Percentiles rank a stretch among this genome's conserved stretches.
Evolutionary conservation across 2,888 invertebrate species (phyloP).

Genomic region (Lepidochrysops patricia): DNA sequence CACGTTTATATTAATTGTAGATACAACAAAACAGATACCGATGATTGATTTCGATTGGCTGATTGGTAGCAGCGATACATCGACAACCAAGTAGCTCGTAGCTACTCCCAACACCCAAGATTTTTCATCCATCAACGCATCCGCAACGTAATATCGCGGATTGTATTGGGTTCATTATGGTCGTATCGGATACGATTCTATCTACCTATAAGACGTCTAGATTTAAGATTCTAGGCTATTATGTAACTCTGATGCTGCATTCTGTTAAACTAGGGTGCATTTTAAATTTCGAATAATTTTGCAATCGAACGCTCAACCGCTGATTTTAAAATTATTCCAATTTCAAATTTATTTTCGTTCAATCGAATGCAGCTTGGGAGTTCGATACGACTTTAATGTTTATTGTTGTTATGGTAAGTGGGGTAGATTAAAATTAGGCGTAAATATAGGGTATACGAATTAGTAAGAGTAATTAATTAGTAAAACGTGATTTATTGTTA

Average conservation of each 20-base stretch:
- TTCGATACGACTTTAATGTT: conserved; percentile 11
- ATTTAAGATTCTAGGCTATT: not conserved
- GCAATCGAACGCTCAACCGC: not conserved
- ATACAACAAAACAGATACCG: conserved; percentile 72
- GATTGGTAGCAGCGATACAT: conserved; percentile 62
- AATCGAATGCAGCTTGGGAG: not conserved
- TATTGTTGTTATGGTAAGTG: not conserved
- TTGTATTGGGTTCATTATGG: conserved; percentile 1
- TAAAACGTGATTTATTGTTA: conserved; percentile 40
- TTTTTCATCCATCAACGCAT: conserved; percentile 25
- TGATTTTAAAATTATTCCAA: not conserved
- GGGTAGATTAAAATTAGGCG: not conserved
- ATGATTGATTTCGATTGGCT: conserved; percentile 76
- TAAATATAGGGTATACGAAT: not conserved
- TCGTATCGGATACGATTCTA: conserved; percentile 12
- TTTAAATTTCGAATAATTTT: not conserved
- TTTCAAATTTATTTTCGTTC: not conserved
- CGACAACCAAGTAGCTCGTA: conserved; percentile 55
- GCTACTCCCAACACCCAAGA: conserved; percentile 48
- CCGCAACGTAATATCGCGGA: not conserved
- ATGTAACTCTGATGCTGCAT: not conserved
- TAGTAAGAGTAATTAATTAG: conserved; percentile 13
- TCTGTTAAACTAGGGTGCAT: not conserved
- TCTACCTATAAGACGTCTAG: not conserved
- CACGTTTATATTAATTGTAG: conserved; percentile 70